Evolutionary conservation across 2,113 vertebrate species (phyloP).

Genomic region (Elgaria multicarinata): DNA sequence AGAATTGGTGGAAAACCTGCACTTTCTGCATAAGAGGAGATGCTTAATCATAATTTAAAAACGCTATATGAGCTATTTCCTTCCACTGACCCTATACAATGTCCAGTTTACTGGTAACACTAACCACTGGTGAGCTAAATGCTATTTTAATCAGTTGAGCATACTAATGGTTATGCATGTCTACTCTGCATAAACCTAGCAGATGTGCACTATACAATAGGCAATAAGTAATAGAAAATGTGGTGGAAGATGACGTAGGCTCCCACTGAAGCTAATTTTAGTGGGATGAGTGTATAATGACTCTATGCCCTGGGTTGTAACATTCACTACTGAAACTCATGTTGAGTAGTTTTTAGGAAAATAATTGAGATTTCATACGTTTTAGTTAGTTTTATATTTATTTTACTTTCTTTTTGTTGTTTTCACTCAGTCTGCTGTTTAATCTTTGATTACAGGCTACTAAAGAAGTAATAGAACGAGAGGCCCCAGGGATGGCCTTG

Average conservation of each 20-base stretch:
- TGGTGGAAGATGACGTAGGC: neutral
- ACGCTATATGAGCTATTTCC: neutral
- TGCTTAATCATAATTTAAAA: neutral
- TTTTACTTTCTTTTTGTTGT: slow-evolving; percentile 48
- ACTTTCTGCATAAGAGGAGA: neutral
- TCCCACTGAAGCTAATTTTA: slow-evolving; percentile 5
- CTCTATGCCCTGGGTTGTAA: slow-evolving; percentile 11
- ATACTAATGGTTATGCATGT: neutral
- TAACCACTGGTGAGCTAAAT: neutral
- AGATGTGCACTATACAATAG: neutral
- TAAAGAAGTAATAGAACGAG: slow-evolving; percentile 98
- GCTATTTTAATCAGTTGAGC: neutral
- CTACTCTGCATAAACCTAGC: neutral
- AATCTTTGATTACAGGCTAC: slow-evolving; percentile 90
- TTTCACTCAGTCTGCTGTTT: slow-evolving; percentile 76
- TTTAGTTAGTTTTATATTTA: slow-evolving; percentile 60
- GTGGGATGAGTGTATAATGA: neutral
- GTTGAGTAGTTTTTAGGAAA: slow-evolving; percentile 8
- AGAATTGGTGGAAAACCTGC: neutral
- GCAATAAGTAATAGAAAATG: neutral
- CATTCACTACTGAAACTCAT: slow-evolving; percentile 5
- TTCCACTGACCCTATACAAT: neutral
- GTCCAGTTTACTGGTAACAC: neutral
- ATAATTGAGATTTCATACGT: slow-evolving; percentile 32
- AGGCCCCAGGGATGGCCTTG: slow-evolving; percentile 97